A percentile compares a stretch with the other conserved stretches of the same genome.
phyloP scores from a whole-genome alignment of 1,140 invertebrate species.

The Neodiprion lecontei region DNA sequence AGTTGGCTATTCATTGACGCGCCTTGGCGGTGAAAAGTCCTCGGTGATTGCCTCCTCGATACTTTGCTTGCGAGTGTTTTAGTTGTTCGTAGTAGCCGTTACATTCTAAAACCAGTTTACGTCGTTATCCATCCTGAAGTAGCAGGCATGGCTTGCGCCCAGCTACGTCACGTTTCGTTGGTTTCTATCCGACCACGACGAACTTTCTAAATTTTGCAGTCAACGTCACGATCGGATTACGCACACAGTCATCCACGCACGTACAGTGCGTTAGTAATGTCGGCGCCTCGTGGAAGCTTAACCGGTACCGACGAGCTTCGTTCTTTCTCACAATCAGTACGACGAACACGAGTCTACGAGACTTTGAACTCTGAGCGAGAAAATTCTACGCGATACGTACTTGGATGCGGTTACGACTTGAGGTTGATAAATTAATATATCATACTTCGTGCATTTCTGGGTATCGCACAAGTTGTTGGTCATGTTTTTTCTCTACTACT shows the following conservation, averaged over 20 bases:
- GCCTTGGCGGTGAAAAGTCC: too few species aligned
- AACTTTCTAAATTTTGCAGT: constrained; percentile 5
- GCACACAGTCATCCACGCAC: too few species aligned
- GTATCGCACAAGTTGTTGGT: too few species aligned
- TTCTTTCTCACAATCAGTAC: not conserved
- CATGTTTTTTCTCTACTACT: too few species aligned
- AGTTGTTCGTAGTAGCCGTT: not conserved
- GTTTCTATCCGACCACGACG: not conserved
- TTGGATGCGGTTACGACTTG: too few species aligned
- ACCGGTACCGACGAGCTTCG: not conserved
- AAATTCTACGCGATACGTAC: too few species aligned
- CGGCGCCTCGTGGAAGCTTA: not conserved
- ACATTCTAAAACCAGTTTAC: constrained; percentile 3
- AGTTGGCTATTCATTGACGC: too few species aligned
- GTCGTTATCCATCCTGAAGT: not conserved
- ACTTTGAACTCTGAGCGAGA: not conserved
- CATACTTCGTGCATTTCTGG: too few species aligned
- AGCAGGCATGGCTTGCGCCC: not conserved
- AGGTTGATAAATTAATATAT: too few species aligned
- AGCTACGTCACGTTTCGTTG: not conserved
- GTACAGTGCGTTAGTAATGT: not conserved
- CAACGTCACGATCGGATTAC: not conserved
- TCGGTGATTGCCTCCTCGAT: too few species aligned
- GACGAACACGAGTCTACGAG: not conserved
- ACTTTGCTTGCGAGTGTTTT: too few species aligned